Percentiles rank a stretch among this genome's conserved stretches.
These are phyloP conservation scores for Scrobipalpa costella DNA, from an alignment of 2,888 invertebrate species.

Conservation along the genomic window DNA sequence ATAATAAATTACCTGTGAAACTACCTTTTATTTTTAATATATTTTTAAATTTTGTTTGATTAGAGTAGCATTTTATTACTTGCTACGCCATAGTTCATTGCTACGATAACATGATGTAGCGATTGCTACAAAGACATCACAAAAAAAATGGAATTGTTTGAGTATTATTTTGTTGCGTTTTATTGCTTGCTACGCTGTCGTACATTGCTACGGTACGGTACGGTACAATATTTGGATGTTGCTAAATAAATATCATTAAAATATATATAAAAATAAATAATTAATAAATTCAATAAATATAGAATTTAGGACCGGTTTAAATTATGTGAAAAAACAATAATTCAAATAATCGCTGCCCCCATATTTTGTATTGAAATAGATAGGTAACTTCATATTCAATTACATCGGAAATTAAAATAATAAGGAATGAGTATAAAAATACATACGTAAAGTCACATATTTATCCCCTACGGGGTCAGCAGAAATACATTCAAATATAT, in stretches of 20 bases:
- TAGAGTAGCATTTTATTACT: conserved; percentile 31
- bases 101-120: conserved; percentile 6
- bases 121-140: not conserved
- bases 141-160: not conserved
- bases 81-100: conserved; percentile 17
- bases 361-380: conserved; percentile 4
- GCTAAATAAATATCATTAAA: too few species aligned
- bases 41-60: conserved; percentile 31
- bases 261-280: too few species aligned
- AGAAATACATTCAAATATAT: too few species aligned
- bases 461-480: too few species aligned
- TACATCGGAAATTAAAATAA: too few species aligned
- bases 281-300: too few species aligned
- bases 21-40: too few species aligned
- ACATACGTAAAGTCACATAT: too few species aligned
- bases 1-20: not conserved
- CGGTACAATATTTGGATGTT: too few species aligned
- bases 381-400: not conserved
- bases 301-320: too few species aligned
- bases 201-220: not conserved
- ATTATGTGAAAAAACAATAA: too few species aligned
- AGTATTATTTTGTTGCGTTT: conserved; percentile 28
- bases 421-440: not conserved
- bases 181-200: conserved; percentile 22
- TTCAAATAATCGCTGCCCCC: not conserved